These are phyloP conservation scores for Tetrao urogallus DNA, from an alignment of 2,113 vertebrate species.

Conservation along the genomic window DNA sequence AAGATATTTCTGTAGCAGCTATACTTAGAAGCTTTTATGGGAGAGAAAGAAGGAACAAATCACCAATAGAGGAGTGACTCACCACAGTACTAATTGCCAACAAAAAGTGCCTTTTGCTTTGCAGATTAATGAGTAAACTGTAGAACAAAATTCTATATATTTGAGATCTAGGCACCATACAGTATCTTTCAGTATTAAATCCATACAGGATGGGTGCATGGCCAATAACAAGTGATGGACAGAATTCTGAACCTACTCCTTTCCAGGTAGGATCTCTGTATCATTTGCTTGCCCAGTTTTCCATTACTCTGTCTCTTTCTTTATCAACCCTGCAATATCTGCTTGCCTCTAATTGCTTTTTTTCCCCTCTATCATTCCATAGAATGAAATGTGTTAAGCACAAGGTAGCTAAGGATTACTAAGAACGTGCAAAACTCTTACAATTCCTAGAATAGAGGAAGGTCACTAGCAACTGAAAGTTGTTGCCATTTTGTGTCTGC, in stretches of 20 bases:
- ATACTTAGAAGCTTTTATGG: conserved; percentile 67
- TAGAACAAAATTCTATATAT: conserved; percentile 14
- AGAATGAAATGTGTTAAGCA: conserved; percentile 7
- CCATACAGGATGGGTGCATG: background rate
- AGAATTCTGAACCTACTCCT: background rate
- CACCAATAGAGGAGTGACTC: conserved; percentile 64
- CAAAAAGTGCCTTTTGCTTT: background rate
- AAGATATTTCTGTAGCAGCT: conserved; percentile 41
- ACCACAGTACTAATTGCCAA: conserved; percentile 47
- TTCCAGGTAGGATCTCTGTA: background rate
- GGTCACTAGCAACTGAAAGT: conserved; percentile 22
- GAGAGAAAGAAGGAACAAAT: background rate
- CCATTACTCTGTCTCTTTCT: background rate
- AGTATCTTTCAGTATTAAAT: conserved; percentile 6
- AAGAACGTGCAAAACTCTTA: background rate
- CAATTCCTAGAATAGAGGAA: background rate
- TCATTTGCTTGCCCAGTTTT: background rate
- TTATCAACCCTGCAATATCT: conserved; percentile 9
- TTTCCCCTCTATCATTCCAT: background rate
- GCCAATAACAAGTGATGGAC: background rate
- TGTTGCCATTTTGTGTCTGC: background rate
- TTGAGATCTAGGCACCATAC: background rate
- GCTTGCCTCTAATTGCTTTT: background rate
- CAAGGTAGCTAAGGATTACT: background rate
- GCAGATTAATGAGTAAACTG: conserved; percentile 14